Evolutionary conservation across 1,140 invertebrate genomes (phyloP), one percentile per base, ranked within the genome.

Genomic region (Coptotermes formosanus): DNA sequence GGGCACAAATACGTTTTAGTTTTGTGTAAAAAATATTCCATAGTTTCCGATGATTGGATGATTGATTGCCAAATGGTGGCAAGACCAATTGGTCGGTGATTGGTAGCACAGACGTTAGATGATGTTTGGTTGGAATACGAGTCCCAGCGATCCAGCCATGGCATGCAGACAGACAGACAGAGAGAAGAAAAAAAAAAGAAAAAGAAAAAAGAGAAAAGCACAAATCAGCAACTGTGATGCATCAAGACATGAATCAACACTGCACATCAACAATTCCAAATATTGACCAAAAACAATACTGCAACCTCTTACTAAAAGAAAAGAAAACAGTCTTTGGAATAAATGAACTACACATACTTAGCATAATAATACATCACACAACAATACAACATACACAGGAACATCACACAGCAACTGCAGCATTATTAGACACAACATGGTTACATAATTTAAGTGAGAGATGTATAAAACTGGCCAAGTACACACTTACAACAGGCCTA

Each of bases 101-200:
- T 75, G n/a, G 25, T 75, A 30, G 25, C 64, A 75, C 64, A 75
- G 64, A 75, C 64, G 64, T 75, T 75, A 75, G 64, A 75, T 75
- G 64, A 89, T 64, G 84, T 85, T 64, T 55, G 88, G 88, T 88
- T 88, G 88, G 87, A 87, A 87, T 88, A 83, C 86, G 23, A 84
- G 86, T 85, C 83, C 87, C 83, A 84, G 43, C 86, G 86, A 85
- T 86, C 82, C 82, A 30, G 82, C 91, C 90, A 91, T 90, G 90
- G 90, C 91, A 92, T 92, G 91, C 91, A 92, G 91, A 91, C 90
- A 92, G 90, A 91, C 89, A 92, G 90, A 91, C 89, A 91, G 90
- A 90, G 89, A 87, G 69, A 91, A 90, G 92, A 91, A 90, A 90
- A 88, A 55, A 87, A 86, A 87, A 55, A 86, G 91, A 89, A 91